These are phyloP conservation scores for Odontamblyopus rebecca DNA, from an alignment of 2,797 vertebrate species.

Conservation along the genomic window DNA sequence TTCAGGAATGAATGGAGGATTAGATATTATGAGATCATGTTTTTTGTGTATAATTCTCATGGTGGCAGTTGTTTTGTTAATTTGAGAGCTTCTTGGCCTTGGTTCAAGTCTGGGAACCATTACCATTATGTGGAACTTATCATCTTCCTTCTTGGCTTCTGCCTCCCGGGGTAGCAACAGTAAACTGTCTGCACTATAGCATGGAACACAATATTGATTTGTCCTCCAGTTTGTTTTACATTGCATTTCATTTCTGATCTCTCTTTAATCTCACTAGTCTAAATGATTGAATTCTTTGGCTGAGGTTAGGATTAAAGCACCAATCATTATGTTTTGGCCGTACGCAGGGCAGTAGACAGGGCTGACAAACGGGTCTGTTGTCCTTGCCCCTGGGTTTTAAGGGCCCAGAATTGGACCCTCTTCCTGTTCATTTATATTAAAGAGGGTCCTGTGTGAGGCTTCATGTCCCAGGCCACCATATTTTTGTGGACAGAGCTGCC, in stretches of 20 bases:
- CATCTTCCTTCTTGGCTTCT: neutral
- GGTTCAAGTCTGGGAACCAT: slow-evolving; percentile 9
- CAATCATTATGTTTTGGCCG: no score
- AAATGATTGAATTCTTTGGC: neutral
- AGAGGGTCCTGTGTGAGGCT: no score
- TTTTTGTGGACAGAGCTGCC: neutral
- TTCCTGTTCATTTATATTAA: no score
- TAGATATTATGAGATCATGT: neutral
- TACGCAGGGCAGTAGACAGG: no score
- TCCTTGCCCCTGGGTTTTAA: no score
- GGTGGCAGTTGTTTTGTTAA: slow-evolving; percentile 6
- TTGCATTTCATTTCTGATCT: neutral
- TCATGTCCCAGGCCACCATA: no score
- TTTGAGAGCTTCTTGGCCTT: slow-evolving; percentile 8
- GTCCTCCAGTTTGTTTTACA: neutral
- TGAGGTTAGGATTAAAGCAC: neutral
- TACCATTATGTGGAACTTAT: slow-evolving; percentile 4
- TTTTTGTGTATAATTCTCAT: neutral
- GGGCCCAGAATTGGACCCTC: no score
- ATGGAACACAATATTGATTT: neutral
- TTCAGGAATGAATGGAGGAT: neutral
- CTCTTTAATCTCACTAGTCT: neutral
- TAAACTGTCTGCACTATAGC: neutral
- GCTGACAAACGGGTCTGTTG: no score
- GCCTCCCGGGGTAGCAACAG: slow-evolving; percentile 1